A percentile compares a stretch with the other conserved stretches of the same genome.
Conservation (phyloP, 2,113 vertebrate genomes). For the Passer domesticus region DNA sequence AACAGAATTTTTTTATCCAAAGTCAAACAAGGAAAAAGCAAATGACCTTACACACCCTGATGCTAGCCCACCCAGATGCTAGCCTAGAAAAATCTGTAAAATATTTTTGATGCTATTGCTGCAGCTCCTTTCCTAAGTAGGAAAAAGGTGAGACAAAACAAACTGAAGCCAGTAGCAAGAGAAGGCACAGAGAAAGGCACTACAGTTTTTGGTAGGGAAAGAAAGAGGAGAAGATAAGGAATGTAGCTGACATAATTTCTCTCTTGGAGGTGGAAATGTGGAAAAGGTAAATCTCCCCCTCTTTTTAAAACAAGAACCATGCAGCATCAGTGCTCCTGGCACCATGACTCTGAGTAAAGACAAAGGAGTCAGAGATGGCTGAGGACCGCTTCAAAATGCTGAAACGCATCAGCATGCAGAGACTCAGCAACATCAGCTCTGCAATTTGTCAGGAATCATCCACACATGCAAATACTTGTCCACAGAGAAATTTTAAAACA, state of each 20-base stretch:
- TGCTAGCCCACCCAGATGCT: neutral
- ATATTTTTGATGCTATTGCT: neutral
- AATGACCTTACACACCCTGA: neutral
- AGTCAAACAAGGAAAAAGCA: neutral
- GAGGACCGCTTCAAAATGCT: neutral
- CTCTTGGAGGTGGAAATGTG: neutral
- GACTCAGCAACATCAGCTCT: neutral
- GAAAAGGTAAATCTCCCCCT: neutral
- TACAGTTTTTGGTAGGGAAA: neutral
- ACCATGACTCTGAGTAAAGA: neutral
- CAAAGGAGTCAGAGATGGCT: neutral
- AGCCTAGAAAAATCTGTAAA: neutral
- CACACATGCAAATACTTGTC: neutral
- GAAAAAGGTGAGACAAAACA: neutral
- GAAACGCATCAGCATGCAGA: neutral
- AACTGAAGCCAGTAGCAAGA: neutral
- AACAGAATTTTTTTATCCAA: neutral
- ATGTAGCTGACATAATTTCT: neutral
- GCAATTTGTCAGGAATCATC: neutral
- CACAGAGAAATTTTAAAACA: neutral
- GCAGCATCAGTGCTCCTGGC: neutral
- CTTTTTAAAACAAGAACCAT: neutral
- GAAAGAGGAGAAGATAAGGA: neutral
- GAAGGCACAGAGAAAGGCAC: neutral
- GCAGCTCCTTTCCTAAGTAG: neutral